Conservation (phyloP, 2,888 invertebrate species). For the Synergus laeviventris region DNA sequence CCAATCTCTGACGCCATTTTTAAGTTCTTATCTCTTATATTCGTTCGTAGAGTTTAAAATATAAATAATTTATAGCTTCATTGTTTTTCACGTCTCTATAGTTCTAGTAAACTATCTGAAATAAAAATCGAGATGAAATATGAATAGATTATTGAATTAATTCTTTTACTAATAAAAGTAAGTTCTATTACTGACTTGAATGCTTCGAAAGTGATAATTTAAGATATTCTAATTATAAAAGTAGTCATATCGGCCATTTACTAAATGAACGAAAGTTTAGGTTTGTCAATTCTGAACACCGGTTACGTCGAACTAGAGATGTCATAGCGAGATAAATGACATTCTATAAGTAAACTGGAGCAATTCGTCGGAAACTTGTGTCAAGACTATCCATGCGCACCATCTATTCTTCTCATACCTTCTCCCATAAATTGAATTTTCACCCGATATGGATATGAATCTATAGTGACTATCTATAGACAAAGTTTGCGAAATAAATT, state of each 20-base stretch:
- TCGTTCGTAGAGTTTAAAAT: too few species aligned
- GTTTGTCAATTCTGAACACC: background rate
- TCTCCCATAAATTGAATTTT: background rate
- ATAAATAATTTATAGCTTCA: too few species aligned
- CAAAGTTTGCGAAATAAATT: background rate
- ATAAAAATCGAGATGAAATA: too few species aligned
- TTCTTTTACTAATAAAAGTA: too few species aligned
- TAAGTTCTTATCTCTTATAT: background rate
- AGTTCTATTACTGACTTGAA: background rate
- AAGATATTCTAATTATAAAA: background rate
- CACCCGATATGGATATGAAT: background rate
- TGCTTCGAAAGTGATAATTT: background rate
- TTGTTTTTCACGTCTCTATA: too few species aligned
- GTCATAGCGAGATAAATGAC: background rate
- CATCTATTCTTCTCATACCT: background rate
- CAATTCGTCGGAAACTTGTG: constrained; percentile 60
- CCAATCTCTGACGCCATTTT: background rate
- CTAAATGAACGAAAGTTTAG: background rate
- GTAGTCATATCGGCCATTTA: background rate
- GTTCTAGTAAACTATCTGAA: too few species aligned
- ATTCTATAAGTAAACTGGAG: constrained; percentile 50
- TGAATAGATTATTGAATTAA: too few species aligned
- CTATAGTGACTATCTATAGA: background rate
- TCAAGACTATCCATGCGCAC: background rate
- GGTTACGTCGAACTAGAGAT: background rate